Evolutionary conservation across 2,113 vertebrate species (phyloP).

Genomic region (Chaetodon trifascialis): DNA sequence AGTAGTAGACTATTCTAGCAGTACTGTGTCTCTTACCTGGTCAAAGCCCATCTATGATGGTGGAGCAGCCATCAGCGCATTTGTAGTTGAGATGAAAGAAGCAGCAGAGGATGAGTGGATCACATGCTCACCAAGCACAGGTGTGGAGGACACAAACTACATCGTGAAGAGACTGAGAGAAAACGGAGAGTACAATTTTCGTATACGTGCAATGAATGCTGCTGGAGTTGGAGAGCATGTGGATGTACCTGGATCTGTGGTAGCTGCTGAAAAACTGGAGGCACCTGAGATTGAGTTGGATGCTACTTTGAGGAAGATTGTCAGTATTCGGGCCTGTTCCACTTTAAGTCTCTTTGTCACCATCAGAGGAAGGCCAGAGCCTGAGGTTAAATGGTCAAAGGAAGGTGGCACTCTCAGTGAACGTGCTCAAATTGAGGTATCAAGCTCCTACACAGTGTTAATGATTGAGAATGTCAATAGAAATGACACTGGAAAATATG

Average conservation of each 20-base stretch:
- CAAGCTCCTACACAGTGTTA: slow-evolving; percentile 93
- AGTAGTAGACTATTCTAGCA: slow-evolving; percentile 92
- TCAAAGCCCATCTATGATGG: slow-evolving; percentile 97
- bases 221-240: slow-evolving; percentile 93
- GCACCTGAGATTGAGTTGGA: slow-evolving; percentile 97
- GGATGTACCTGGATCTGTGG: slow-evolving; percentile 87
- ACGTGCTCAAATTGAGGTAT: slow-evolving; percentile 92
- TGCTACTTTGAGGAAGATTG: slow-evolving; percentile 92
- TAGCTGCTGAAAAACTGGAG: slow-evolving; percentile 91
- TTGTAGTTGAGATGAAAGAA: slow-evolving; percentile 93
- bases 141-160: slow-evolving; percentile 90
- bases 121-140: slow-evolving; percentile 89
- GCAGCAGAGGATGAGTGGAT: slow-evolving; percentile 91
- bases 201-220: slow-evolving; percentile 92
- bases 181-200: slow-evolving; percentile 94
- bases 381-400: slow-evolving; percentile 97
- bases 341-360: slow-evolving; percentile 93
- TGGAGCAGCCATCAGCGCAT: slow-evolving; percentile 91
- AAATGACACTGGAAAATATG: slow-evolving; percentile 95
- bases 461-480: slow-evolving; percentile 96
- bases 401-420: slow-evolving; percentile 89
- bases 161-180: slow-evolving; percentile 93
- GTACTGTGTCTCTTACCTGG: slow-evolving; percentile 93
- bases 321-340: slow-evolving; percentile 91
- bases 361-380: slow-evolving; percentile 95